Percentiles rank a stretch among this genome's conserved stretches.
Conservation (phyloP, 1,140 invertebrate species). For the Fopius arisanus region DNA sequence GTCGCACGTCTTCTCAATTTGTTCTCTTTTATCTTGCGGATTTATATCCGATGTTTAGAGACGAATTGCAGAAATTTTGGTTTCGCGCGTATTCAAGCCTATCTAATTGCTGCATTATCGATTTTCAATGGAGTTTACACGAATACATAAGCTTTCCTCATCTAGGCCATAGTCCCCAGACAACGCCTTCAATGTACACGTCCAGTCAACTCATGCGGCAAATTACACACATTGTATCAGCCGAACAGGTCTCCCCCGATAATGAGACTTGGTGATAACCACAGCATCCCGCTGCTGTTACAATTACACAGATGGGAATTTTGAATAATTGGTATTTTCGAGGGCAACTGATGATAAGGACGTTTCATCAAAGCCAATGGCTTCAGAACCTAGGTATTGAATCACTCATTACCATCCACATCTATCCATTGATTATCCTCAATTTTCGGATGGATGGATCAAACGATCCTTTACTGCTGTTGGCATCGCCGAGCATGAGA, state of each 20-base stretch:
- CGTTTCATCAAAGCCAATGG: not conserved
- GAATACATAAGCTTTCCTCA: constrained; percentile 28
- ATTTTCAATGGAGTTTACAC: constrained; percentile 31
- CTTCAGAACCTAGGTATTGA: too few species aligned
- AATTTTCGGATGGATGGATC: not conserved
- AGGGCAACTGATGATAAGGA: not conserved
- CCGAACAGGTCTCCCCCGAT: not conserved
- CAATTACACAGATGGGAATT: not conserved
- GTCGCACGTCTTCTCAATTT: too few species aligned
- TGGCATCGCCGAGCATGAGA: not conserved
- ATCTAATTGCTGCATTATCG: constrained; percentile 32
- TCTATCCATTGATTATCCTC: too few species aligned
- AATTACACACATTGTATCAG: constrained; percentile 18
- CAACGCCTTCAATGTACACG: constrained; percentile 2
- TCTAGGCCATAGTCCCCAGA: not conserved
- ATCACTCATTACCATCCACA: too few species aligned
- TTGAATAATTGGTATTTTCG: not conserved
- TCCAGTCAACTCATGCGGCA: constrained; percentile 17
- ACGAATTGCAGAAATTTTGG: not conserved
- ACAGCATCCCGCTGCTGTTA: not conserved
- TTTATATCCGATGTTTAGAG: not conserved
- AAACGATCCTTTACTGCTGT: not conserved
- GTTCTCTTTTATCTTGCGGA: too few species aligned
- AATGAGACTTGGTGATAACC: not conserved
- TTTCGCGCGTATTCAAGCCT: not conserved